phyloP scores from a whole-genome alignment of 2,113 vertebrate species.

The Hydrochoerus hydrochaeris region DNA sequence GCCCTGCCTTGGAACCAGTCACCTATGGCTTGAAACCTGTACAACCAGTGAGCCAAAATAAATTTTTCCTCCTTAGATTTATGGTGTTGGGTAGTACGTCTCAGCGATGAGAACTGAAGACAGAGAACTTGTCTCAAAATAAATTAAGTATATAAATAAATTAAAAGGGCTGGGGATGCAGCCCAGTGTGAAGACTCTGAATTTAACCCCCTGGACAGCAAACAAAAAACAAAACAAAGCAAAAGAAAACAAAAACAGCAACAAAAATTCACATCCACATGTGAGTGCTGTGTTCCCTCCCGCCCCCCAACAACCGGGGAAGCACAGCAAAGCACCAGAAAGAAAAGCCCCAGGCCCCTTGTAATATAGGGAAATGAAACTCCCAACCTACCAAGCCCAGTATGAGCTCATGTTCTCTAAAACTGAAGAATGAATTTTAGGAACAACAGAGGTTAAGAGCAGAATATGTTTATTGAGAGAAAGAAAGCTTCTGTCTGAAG shows the following conservation, averaged over 20 bases:
- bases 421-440: no score
- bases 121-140: background rate
- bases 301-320: background rate
- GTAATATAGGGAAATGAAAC: no score
- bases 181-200: background rate
- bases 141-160: background rate
- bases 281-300: background rate
- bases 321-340: background rate
- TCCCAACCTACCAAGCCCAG: no score
- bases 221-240: background rate
- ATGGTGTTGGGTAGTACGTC: background rate
- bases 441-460: no score
- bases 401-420: no score
- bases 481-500: no score
- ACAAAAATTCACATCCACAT: background rate
- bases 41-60: background rate
- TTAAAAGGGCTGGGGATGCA: background rate
- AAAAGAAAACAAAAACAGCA: background rate
- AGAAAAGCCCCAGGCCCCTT: background rate
- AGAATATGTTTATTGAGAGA: no score
- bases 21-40: background rate
- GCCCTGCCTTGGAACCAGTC: background rate
- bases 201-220: background rate
- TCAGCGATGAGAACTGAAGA: background rate
- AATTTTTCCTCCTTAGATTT: background rate